phyloP scores from a whole-genome alignment of 2,113 vertebrate genomes.

The Tautogolabrus adspersus region DNA sequence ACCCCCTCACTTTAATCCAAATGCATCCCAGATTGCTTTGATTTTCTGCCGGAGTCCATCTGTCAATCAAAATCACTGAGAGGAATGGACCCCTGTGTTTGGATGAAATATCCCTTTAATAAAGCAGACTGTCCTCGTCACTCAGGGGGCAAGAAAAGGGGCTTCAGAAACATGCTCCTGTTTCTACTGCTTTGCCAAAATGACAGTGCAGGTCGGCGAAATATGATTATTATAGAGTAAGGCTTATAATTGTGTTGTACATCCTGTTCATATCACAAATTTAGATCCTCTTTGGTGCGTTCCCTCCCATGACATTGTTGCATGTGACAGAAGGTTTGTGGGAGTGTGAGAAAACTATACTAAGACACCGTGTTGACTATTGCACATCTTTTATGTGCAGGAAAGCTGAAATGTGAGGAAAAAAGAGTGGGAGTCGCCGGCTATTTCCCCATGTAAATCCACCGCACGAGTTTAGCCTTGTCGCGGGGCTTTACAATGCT shows the following conservation, averaged over 20 bases:
- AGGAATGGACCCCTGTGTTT: constrained; percentile 24
- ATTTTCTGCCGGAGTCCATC: constrained; percentile 40
- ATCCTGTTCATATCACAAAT: constrained; percentile 50
- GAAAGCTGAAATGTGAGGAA: constrained; percentile 38
- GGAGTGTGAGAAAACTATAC: constrained; percentile 78
- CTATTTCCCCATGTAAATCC: constrained; percentile 57
- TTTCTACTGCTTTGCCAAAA: background rate
- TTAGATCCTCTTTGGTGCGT: constrained; percentile 49
- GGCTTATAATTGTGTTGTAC: constrained; percentile 37
- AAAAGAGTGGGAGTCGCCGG: constrained; percentile 66
- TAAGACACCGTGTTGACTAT: constrained; percentile 57
- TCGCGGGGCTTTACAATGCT: constrained; percentile 53
- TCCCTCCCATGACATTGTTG: constrained; percentile 45
- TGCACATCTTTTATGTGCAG: constrained; percentile 56
- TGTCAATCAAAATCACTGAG: constrained; percentile 66
- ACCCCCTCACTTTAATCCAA: constrained; percentile 63
- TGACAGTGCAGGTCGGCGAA: background rate
- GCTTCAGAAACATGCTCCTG: background rate
- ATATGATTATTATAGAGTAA: constrained; percentile 11
- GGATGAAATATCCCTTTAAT: constrained; percentile 62
- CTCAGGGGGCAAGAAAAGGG: constrained; percentile 16
- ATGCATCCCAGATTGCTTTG: constrained; percentile 53
- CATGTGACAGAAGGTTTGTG: constrained; percentile 76
- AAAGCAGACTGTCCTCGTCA: constrained; percentile 41
- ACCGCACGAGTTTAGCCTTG: constrained; percentile 61